phyloP scores from a whole-genome alignment of 2,888 invertebrate genomes.

The Drosophila cognata region DNA sequence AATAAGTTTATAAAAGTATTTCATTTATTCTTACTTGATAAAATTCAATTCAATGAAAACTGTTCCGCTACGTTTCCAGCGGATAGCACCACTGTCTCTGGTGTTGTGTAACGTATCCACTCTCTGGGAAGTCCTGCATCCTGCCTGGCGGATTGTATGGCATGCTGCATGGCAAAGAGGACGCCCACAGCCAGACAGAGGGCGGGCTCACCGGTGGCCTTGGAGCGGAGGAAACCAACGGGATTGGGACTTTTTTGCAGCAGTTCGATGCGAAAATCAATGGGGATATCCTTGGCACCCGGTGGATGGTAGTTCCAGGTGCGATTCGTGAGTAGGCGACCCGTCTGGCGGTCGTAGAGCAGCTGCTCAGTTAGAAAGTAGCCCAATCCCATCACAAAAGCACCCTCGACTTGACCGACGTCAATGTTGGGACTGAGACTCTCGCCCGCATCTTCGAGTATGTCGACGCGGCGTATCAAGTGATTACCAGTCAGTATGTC shows the following conservation, averaged over 20 bases:
- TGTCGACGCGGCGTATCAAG: constrained; percentile 88
- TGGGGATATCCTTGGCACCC: constrained; percentile 91
- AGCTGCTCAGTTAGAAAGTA: constrained; percentile 91
- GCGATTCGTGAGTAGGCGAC: constrained; percentile 89
- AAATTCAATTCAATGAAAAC: constrained; percentile 24
- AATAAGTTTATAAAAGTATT: not conserved
- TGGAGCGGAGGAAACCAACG: constrained; percentile 89
- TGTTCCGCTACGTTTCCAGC: constrained; percentile 62
- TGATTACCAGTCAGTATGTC: constrained; percentile 92
- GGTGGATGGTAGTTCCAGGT: constrained; percentile 94
- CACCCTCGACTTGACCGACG: constrained; percentile 92
- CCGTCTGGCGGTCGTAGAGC: constrained; percentile 88
- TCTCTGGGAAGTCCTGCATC: constrained; percentile 86
- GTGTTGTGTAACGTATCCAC: constrained; percentile 82
- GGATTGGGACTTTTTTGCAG: constrained; percentile 86
- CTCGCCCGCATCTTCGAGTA: constrained; percentile 90
- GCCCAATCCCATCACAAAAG: constrained; percentile 92
- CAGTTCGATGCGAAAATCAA: constrained; percentile 90
- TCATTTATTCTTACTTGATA: not conserved
- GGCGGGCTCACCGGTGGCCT: constrained; percentile 89
- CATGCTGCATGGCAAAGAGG: constrained; percentile 89
- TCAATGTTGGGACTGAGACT: constrained; percentile 90
- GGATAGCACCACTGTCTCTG: constrained; percentile 77
- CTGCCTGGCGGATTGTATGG: constrained; percentile 88
- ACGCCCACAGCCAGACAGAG: constrained; percentile 86